Percentiles rank a stretch among this genome's conserved stretches.
These are phyloP conservation scores for Schizopygopsis pylzovi DNA, from an alignment of 2,797 vertebrate species.

Conservation along the genomic window DNA sequence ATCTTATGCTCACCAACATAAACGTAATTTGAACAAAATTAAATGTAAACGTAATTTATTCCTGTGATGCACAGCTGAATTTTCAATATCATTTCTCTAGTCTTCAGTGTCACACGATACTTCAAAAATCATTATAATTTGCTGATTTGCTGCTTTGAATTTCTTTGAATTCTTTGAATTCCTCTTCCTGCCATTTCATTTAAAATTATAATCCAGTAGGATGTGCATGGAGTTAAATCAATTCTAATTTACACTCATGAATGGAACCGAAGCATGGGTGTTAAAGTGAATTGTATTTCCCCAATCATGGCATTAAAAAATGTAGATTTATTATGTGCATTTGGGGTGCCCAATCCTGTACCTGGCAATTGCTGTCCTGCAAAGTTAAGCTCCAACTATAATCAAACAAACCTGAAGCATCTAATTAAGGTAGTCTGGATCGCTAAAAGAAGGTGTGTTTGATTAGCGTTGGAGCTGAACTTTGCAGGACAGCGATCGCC, in stretches of 20 bases:
- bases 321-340: neutral
- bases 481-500: too few species aligned
- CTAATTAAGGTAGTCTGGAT: too few species aligned
- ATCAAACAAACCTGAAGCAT: too few species aligned
- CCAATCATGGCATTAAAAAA: neutral
- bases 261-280: neutral
- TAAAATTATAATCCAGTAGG: neutral
- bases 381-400: too few species aligned
- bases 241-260: neutral
- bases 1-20: neutral
- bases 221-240: neutral
- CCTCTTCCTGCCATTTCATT: neutral
- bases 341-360: too few species aligned
- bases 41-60: neutral
- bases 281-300: neutral
- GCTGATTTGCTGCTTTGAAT: neutral
- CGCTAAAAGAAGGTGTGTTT: too few species aligned
- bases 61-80: neutral
- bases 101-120: neutral
- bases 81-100: neutral
- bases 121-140: neutral
- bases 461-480: too few species aligned
- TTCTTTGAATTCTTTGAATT: neutral
- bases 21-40: too few species aligned
- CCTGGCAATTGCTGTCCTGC: too few species aligned